These are phyloP conservation scores for Sterna hirundo DNA, from an alignment of 2,113 vertebrate species.

Conservation along the genomic window DNA sequence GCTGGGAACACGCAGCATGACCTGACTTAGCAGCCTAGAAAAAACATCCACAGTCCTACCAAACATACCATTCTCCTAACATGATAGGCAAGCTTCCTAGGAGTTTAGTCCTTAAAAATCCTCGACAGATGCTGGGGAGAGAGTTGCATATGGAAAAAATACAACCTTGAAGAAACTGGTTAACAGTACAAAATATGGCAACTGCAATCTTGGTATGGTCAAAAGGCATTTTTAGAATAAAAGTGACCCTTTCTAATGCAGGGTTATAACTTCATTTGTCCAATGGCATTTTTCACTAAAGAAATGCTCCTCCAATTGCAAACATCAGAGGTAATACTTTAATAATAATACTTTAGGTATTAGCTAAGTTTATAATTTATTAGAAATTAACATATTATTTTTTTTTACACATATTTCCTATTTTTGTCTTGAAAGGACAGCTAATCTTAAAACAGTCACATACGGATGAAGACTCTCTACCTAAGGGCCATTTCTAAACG, in stretches of 20 bases:
- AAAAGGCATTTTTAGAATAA: neutral
- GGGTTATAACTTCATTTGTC: neutral
- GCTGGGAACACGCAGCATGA: neutral
- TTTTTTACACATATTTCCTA: neutral
- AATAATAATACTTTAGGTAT: neutral
- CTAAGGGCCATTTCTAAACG: neutral
- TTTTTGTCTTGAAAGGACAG: neutral
- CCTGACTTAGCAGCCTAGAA: neutral
- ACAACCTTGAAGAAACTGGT: neutral
- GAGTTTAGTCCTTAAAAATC: neutral
- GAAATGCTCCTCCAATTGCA: neutral
- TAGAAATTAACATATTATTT: neutral
- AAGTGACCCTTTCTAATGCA: neutral
- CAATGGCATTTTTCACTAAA: neutral
- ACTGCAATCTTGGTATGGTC: neutral
- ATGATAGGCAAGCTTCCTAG: neutral
- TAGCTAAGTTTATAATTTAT: neutral
- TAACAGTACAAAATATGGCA: neutral
- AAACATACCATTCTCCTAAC: neutral
- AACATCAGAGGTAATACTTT: neutral
- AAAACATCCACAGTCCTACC: neutral
- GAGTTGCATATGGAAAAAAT: neutral
- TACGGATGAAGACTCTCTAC: neutral
- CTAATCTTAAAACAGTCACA: neutral
- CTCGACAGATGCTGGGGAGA: neutral